A percentile compares a stretch with the other conserved stretches of the same genome.
phyloP scores from a whole-genome alignment of 2,113 vertebrate species.

The Mustelus asterias region DNA sequence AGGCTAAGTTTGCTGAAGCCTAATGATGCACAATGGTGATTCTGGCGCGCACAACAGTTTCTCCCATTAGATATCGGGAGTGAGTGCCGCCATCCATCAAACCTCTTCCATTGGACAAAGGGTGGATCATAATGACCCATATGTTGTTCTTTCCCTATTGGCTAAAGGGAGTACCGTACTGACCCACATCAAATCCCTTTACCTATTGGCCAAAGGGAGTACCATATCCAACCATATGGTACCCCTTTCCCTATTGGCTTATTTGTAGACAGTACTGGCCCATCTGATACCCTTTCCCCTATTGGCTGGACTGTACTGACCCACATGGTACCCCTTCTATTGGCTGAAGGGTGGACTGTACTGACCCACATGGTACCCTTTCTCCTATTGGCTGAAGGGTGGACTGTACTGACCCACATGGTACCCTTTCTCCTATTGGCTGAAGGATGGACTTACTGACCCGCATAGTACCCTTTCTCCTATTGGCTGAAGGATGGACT shows the following conservation, averaged over 20 bases:
- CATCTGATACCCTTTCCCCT: not conserved
- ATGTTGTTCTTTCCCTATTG: not conserved
- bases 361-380: not conserved
- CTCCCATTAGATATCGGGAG: not conserved
- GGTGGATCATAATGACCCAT: too few relatives aligned
- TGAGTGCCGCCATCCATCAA: too few relatives aligned
- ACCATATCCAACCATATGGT: not conserved
- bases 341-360: not conserved
- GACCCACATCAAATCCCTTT: not conserved
- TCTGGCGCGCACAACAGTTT: not conserved
- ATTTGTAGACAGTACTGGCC: too few relatives aligned
- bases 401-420: not conserved
- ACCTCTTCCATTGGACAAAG: not conserved
- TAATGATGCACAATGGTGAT: not conserved
- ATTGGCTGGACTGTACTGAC: not conserved
- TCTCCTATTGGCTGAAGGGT: not conserved
- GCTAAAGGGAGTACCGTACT: not conserved
- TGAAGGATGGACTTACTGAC: not conserved
- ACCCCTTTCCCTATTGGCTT: not conserved
- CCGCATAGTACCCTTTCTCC: not conserved
- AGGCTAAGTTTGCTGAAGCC: not conserved
- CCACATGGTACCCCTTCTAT: not conserved
- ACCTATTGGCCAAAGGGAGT: not conserved
- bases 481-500: not conserved
- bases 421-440: not conserved